phyloP scores from a whole-genome alignment of 2,797 vertebrate species.

The Salmo trutta region DNA sequence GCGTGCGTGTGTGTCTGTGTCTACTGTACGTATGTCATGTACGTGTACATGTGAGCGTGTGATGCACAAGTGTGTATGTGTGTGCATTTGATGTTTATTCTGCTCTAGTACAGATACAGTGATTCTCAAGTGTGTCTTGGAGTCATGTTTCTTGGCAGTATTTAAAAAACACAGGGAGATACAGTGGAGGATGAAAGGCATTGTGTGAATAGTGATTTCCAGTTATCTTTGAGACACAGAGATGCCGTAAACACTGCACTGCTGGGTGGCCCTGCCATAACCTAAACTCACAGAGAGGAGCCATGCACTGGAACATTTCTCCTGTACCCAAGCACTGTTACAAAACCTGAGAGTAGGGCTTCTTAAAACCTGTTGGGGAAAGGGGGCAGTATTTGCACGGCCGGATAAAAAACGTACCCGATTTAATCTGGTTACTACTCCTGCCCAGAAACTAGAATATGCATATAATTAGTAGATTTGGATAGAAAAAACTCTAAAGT shows the following conservation, averaged over 20 bases:
- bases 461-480: too few relatives aligned
- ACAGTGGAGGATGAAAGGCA: conserved; percentile 46
- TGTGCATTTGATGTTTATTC: not conserved
- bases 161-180: conserved; percentile 53
- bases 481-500: too few relatives aligned
- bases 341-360: not conserved
- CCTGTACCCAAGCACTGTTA: conserved; percentile 10
- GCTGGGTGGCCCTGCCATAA: conserved; percentile 51
- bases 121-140: conserved; percentile 29
- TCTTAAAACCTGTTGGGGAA: too few relatives aligned
- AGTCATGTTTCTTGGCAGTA: conserved; percentile 48
- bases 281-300: conserved; percentile 41
- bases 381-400: too few relatives aligned
- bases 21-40: not conserved
- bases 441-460: too few relatives aligned
- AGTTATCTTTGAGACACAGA: conserved; percentile 48
- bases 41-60: not conserved
- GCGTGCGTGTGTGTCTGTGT: not conserved
- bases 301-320: conserved; percentile 23
- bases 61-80: not conserved
- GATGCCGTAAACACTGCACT: conserved; percentile 44
- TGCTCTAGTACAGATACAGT: not conserved
- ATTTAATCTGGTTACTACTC: too few relatives aligned
- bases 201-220: conserved; percentile 42
- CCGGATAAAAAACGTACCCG: too few relatives aligned